phyloP scores from a whole-genome alignment of 2,113 vertebrate species.

The Brachyhypopomus occidentalis region DNA sequence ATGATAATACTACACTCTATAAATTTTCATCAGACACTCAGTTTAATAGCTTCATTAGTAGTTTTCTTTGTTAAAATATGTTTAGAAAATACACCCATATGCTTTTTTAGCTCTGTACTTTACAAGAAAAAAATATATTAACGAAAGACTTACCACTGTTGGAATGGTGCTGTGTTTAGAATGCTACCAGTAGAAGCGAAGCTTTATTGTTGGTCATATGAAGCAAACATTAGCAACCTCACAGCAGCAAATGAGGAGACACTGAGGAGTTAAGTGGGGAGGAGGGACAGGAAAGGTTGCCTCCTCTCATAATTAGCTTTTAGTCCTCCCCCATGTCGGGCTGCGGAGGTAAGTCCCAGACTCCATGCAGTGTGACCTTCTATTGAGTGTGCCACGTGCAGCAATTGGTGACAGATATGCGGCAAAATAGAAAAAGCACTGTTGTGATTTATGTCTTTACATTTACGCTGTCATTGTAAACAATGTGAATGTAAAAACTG shows the following conservation, averaged over 20 bases:
- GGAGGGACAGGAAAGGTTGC: constrained; percentile 64
- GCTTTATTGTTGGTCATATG: constrained; percentile 39
- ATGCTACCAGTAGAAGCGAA: constrained; percentile 13
- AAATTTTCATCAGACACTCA: neutral
- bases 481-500: too few species aligned
- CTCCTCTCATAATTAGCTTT: constrained; percentile 73
- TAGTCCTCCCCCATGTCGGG: constrained; percentile 71
- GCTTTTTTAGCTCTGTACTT: neutral
- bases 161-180: constrained; percentile 6
- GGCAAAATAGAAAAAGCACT: constrained; percentile 18
- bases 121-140: neutral
- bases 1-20: neutral
- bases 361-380: constrained; percentile 74
- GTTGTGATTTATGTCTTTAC: neutral
- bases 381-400: constrained; percentile 49
- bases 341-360: constrained; percentile 65
- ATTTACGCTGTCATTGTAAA: neutral
- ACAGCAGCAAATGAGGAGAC: constrained; percentile 61
- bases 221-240: constrained; percentile 48
- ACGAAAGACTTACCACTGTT: constrained; percentile 28
- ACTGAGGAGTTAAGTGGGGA: constrained; percentile 53
- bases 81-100: neutral
- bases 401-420: constrained; percentile 25
- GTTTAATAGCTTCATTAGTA: neutral
- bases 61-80: too few species aligned